Conservation (phyloP, 2,113 vertebrate species). For the Bos indicus region DNA sequence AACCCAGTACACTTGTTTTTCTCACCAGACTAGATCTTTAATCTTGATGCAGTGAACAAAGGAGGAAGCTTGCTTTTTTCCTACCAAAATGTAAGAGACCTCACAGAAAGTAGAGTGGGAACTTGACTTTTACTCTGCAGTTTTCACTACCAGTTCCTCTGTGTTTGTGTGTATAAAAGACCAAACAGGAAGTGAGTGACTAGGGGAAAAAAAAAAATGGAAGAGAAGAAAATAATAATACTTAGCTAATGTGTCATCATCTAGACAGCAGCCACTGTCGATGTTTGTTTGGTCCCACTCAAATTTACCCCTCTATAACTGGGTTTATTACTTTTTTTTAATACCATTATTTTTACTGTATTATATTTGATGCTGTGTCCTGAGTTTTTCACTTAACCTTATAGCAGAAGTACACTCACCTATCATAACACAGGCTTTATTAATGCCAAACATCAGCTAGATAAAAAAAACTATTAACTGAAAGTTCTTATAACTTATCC, state of each 20-base stretch:
- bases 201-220: background rate
- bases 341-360: background rate
- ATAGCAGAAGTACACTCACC: background rate
- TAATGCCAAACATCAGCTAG: background rate
- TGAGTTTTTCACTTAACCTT: background rate
- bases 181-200: background rate
- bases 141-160: background rate
- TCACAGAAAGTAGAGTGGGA: background rate
- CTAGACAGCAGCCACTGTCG: background rate
- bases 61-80: background rate
- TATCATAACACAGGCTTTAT: background rate
- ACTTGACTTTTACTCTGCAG: background rate
- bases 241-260: background rate
- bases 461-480: background rate
- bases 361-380: background rate
- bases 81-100: background rate
- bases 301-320: background rate
- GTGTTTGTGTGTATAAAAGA: background rate
- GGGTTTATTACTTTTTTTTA: background rate
- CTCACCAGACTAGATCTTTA: background rate
- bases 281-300: background rate
- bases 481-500: background rate
- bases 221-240: background rate
- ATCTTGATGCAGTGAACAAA: background rate
- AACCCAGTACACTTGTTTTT: background rate